These are phyloP conservation scores for Meloidogyne floridensis DNA, from an alignment of 1,140 invertebrate species.

Conservation along the genomic window DNA sequence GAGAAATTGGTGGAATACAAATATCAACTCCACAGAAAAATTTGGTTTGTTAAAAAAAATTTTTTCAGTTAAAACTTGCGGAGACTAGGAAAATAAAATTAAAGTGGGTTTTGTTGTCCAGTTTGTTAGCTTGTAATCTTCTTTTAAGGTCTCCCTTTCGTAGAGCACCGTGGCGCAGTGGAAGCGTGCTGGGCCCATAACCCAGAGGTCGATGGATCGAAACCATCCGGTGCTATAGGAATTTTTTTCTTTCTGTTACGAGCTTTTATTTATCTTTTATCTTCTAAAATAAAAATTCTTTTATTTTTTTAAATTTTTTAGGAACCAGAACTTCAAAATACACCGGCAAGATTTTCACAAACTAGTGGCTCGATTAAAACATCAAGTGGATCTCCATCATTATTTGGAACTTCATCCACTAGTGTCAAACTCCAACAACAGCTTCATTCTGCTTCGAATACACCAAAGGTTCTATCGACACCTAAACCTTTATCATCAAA, in stretches of 20 bases:
- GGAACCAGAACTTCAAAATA: background rate
- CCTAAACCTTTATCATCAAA: background rate
- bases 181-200: conserved; percentile 97
- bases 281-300: no score
- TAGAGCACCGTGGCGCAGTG: conserved; percentile 90
- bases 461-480: conserved; percentile 33
- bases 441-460: conserved; percentile 23
- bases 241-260: conserved; percentile 49
- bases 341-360: conserved; percentile 11
- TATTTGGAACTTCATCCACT: conserved; percentile 9
- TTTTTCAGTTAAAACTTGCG: background rate
- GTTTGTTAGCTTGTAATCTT: conserved; percentile 4
- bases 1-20: background rate
- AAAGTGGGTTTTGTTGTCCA: no score
- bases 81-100: no score
- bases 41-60: background rate
- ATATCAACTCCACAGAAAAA: conserved; percentile 12
- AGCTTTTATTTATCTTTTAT: no score
- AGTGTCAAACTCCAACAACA: conserved; percentile 23
- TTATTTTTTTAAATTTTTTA: no score
- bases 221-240: conserved; percentile 84
- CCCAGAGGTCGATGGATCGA: conserved; percentile 94
- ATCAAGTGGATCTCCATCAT: background rate
- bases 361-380: conserved; percentile 5
- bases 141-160: background rate